A percentile compares a stretch with the other conserved stretches of the same genome.
These are phyloP conservation scores for Apodemia hepburni DNA, from an alignment of 2,888 invertebrate species.

Conservation along the genomic window DNA sequence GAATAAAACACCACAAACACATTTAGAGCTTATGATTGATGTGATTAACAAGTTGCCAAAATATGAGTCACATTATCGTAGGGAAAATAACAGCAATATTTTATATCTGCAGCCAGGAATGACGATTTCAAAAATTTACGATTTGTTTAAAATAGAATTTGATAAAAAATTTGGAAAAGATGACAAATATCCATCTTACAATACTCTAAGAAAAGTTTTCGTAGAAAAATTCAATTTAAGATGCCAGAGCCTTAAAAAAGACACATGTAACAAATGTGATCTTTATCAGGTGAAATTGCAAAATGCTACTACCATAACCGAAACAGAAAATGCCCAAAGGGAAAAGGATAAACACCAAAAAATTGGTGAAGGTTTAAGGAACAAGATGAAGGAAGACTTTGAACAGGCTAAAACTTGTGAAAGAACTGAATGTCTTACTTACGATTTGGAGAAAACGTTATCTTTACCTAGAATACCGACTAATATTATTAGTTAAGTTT, in stretches of 20 bases:
- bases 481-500: no score
- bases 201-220: background rate
- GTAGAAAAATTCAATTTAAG: background rate
- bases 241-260: background rate
- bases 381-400: conserved; percentile 12
- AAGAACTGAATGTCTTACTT: no score
- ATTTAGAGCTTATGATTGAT: background rate
- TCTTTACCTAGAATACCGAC: no score
- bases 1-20: background rate
- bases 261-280: conserved; percentile 11
- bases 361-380: background rate
- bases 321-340: background rate
- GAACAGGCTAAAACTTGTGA: background rate
- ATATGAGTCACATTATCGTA: no score
- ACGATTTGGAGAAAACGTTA: no score
- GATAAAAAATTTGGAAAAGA: background rate
- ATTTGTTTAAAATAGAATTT: background rate
- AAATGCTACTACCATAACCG: background rate
- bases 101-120: background rate
- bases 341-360: background rate
- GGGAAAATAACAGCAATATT: background rate
- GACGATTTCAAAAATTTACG: background rate
- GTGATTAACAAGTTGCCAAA: background rate
- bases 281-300: background rate
- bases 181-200: background rate